A percentile compares a stretch with the other conserved stretches of the same genome.
These are phyloP conservation scores for Campylorhamphus procurvoides DNA, from an alignment of 2,113 vertebrate genomes.

Conservation along the genomic window DNA sequence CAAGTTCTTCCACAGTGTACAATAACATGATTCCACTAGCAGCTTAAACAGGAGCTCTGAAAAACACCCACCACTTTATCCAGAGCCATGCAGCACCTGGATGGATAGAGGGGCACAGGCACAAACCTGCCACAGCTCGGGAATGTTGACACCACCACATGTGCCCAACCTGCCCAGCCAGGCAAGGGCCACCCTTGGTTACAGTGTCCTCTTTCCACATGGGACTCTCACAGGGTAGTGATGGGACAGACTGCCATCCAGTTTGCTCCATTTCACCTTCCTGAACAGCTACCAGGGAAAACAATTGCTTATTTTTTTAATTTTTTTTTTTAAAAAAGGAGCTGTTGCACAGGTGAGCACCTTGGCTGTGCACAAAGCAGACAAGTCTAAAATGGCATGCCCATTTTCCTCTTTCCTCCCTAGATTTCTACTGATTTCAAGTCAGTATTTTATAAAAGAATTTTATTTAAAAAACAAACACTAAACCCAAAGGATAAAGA, in stretches of 20 bases:
- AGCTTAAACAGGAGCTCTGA: neutral
- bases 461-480: neutral
- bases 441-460: neutral
- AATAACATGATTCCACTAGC: neutral
- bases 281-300: neutral
- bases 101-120: neutral
- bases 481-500: neutral
- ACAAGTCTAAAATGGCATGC: neutral
- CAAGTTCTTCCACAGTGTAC: neutral
- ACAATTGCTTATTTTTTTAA: neutral
- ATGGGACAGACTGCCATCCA: neutral
- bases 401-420: neutral
- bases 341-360: neutral
- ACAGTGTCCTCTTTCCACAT: neutral
- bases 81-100: neutral
- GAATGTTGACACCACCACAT: rapidly evolving
- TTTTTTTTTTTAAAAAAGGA: neutral
- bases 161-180: neutral
- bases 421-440: neutral
- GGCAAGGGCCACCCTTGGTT: neutral
- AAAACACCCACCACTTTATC: neutral
- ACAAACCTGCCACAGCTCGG: neutral
- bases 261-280: neutral
- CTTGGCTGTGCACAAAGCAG: neutral
- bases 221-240: neutral